Percentiles rank a stretch among this genome's conserved stretches.
phyloP scores from a whole-genome alignment of 1,140 invertebrate genomes.

The Halotydeus destructor region DNA sequence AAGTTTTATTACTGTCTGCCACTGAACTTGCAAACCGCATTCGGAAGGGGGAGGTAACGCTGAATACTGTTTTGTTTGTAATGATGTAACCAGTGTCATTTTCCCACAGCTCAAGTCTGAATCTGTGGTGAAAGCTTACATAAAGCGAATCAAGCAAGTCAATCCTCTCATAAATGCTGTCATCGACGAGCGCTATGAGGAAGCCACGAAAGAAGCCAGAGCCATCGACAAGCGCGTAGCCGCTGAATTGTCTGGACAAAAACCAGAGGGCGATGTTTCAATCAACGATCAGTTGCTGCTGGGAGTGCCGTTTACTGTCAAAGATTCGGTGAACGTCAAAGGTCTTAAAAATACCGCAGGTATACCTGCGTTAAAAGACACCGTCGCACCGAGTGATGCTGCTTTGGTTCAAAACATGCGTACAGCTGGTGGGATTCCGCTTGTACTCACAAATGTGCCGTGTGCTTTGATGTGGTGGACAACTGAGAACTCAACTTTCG shows the following conservation, averaged over 20 bases:
- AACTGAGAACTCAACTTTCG: constrained; percentile 63
- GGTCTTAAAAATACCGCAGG: constrained; percentile 9
- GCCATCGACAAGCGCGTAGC: constrained; percentile 42
- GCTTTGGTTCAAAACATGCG: constrained; percentile 36
- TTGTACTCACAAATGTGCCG: too few relatives aligned
- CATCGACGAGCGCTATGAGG: constrained; percentile 49
- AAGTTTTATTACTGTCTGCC: too few relatives aligned
- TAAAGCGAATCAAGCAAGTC: constrained; percentile 52
- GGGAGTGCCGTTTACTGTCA: constrained; percentile 17
- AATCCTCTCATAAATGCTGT: constrained; percentile 60
- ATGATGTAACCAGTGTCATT: too few relatives aligned
- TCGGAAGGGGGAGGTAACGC: too few relatives aligned
- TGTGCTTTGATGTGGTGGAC: constrained; percentile 70
- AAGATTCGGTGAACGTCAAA: constrained; percentile 15
- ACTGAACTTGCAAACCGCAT: too few relatives aligned
- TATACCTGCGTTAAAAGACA: constrained; percentile 24
- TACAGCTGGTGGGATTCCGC: too few relatives aligned
- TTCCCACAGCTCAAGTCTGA: constrained; percentile 22
- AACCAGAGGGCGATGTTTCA: constrained; percentile 26
- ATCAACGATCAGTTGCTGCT: constrained; percentile 15
- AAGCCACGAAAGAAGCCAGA: constrained; percentile 47
- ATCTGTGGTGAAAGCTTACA: constrained; percentile 26
- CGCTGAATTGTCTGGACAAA: background rate
- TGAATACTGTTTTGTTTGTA: too few relatives aligned
- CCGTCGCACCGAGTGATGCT: constrained; percentile 39